Evolutionary conservation across 2,797 vertebrate species (phyloP).

Genomic region (Eptatretus atami): DNA sequence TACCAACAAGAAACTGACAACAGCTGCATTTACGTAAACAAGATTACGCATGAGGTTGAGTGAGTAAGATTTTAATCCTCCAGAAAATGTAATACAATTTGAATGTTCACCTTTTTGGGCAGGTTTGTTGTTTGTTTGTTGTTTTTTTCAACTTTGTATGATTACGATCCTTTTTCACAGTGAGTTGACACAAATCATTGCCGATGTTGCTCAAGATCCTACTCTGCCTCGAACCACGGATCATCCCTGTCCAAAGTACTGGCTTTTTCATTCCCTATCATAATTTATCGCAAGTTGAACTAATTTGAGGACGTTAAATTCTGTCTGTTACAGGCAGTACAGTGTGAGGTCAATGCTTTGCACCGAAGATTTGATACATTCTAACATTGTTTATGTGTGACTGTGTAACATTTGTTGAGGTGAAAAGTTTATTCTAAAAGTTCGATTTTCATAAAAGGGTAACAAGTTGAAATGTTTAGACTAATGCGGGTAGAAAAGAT

Average conservation of each 20-base stretch:
- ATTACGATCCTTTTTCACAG: conserved; percentile 13
- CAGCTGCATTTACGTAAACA: conserved; percentile 83
- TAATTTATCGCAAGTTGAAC: no score
- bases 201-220: conserved; percentile 66
- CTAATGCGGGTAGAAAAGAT: no score
- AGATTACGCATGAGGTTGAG: conserved; percentile 93
- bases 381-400: no score
- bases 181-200: conserved; percentile 70
- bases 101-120: not conserved
- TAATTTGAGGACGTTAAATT: no score
- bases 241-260: conserved; percentile 57
- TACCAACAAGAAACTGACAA: conserved; percentile 86
- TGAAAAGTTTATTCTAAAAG: no score
- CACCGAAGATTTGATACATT: no score
- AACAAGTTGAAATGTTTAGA: no score
- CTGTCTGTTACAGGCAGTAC: no score
- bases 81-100: not conserved
- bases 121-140: conserved; percentile 1
- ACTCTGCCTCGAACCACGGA: conserved; percentile 61
- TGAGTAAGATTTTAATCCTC: conserved; percentile 18
- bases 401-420: no score
- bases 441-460: no score
- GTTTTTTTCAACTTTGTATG: not conserved
- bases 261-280: no score
- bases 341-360: no score